Evolutionary conservation across 2,113 vertebrate species (phyloP).

Genomic region (Anas platyrhynchos): DNA sequence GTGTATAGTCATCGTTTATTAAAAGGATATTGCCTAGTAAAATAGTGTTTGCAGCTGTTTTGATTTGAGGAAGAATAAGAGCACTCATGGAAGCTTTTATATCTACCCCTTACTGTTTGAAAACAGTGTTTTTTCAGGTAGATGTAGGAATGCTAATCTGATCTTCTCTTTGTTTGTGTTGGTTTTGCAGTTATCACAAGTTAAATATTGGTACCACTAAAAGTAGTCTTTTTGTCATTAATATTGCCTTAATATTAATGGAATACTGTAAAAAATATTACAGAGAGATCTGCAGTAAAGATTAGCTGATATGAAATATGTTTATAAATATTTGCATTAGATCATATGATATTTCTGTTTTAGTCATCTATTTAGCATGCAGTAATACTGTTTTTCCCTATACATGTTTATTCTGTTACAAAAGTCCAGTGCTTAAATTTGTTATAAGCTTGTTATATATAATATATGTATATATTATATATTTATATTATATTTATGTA

Average conservation of each 20-base stretch:
- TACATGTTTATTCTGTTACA: not conserved
- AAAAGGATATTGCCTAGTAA: not conserved
- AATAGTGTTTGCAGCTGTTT: not conserved
- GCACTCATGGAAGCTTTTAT: fast-evolving
- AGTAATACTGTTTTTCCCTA: not conserved
- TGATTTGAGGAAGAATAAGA: not conserved
- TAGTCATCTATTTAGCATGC: not conserved
- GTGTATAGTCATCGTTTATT: not conserved
- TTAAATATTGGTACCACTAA: not conserved
- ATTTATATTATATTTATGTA: too few relatives aligned
- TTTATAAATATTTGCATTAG: not conserved
- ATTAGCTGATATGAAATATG: not conserved
- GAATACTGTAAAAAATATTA: not conserved
- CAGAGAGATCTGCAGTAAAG: not conserved
- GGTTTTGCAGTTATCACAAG: not conserved
- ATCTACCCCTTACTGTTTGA: not conserved
- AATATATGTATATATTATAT: too few relatives aligned
- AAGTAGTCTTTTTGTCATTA: not conserved
- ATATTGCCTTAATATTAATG: not conserved
- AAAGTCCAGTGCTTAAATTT: not conserved
- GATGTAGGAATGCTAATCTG: not conserved
- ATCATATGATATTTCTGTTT: not conserved
- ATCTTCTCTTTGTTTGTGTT: not conserved
- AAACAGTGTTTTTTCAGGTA: not conserved
- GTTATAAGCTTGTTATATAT: not conserved